Evolutionary conservation across 2,113 vertebrate species (phyloP).

Genomic region (Turnix velox): DNA sequence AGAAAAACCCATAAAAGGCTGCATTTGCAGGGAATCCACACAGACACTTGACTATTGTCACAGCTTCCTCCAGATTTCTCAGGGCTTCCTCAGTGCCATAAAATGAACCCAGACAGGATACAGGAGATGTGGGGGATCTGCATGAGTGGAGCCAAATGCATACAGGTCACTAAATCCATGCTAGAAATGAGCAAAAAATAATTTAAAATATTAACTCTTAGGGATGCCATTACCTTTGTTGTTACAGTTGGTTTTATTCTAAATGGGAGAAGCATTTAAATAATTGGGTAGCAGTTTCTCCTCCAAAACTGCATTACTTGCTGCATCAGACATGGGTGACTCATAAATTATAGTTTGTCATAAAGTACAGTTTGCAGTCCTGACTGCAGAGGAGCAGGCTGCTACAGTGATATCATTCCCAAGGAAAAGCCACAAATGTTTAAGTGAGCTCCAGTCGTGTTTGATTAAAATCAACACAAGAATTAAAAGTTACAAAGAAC

Average conservation of each 20-base stretch:
- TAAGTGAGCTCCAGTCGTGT: not conserved
- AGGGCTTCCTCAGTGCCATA: not conserved
- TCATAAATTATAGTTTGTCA: slow-evolving; percentile 42
- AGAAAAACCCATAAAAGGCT: not conserved
- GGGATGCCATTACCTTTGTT: not conserved
- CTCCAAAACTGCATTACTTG: slow-evolving; percentile 24
- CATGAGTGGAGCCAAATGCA: not conserved
- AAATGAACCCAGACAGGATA: not conserved
- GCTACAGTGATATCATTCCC: not conserved
- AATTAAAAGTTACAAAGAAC: not conserved
- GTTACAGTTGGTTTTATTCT: not conserved
- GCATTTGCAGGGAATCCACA: not conserved
- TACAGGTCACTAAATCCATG: not conserved
- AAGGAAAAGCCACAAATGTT: slow-evolving; percentile 14
- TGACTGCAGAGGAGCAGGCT: not conserved
- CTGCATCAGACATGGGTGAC: not conserved
- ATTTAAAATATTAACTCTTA: not conserved
- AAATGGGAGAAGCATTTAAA: slow-evolving; percentile 24
- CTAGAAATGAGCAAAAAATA: not conserved
- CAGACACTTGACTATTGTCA: not conserved
- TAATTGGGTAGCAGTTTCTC: not conserved
- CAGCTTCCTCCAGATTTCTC: not conserved
- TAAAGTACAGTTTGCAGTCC: slow-evolving; percentile 18
- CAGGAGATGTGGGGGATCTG: slow-evolving; percentile 35
- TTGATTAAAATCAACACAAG: slow-evolving; percentile 1